Evolutionary conservation across 2,888 invertebrate genomes (phyloP).

Genomic region (Drosophila tanythrix): DNA sequence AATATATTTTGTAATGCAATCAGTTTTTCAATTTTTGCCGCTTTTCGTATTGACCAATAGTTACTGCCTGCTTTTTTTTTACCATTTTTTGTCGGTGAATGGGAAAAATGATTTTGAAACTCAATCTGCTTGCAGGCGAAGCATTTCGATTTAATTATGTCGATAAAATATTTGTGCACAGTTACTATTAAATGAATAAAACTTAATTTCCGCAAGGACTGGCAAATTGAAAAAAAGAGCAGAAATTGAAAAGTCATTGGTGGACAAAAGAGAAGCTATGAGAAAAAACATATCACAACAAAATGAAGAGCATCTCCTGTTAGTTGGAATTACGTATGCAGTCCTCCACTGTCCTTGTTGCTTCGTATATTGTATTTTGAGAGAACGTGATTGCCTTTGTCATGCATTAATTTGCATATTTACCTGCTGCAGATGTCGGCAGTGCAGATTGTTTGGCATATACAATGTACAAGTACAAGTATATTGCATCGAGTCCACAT

Average conservation of each 20-base stretch:
- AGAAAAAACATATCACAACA: slow-evolving; percentile 11
- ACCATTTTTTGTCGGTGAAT: neutral
- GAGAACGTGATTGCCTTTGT: slow-evolving; percentile 63
- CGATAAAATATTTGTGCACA: slow-evolving; percentile 3
- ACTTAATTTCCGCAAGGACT: slow-evolving; percentile 67
- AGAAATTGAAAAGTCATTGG: slow-evolving; percentile 57
- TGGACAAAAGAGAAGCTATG: slow-evolving; percentile 28
- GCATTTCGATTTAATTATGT: neutral
- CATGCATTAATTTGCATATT: slow-evolving; percentile 77
- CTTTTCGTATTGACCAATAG: neutral
- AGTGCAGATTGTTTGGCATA: slow-evolving; percentile 31
- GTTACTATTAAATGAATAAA: slow-evolving; percentile 8
- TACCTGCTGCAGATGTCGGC: slow-evolving; percentile 49
- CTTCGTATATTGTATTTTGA: slow-evolving; percentile 21
- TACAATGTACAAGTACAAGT: slow-evolving; percentile 30
- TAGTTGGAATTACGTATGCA: slow-evolving; percentile 54
- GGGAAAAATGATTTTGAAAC: neutral
- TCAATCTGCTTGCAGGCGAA: neutral
- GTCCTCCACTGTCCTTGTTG: slow-evolving; percentile 4
- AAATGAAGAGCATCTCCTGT: neutral
- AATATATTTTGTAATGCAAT: neutral
- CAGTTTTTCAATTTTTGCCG: no score
- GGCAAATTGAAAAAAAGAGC: slow-evolving; percentile 20
- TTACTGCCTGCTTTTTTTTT: neutral
- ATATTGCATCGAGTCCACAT: slow-evolving; percentile 35